Evolutionary conservation across 2,888 invertebrate species (phyloP).

Genomic region (Trichogramma dendrolimi): DNA sequence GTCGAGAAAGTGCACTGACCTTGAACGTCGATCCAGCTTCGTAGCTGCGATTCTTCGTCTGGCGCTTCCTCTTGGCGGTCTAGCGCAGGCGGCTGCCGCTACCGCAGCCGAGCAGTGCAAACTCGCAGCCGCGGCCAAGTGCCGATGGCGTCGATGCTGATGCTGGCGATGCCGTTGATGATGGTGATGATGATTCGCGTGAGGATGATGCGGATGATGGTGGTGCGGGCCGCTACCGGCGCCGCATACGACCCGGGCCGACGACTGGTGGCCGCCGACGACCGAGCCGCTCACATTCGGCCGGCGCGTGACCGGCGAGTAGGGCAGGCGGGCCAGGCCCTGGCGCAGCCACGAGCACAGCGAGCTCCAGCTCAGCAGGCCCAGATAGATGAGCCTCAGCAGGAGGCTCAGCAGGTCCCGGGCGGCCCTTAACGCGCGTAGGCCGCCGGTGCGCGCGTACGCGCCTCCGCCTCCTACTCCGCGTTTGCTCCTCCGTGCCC

Average conservation of each 20-base stretch:
- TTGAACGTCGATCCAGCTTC: slow-evolving; percentile 49
- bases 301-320: neutral
- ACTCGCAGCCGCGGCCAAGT: neutral
- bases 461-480: neutral
- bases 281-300: slow-evolving; percentile 1
- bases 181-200: neutral
- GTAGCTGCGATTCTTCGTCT: slow-evolving; percentile 34
- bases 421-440: slow-evolving; percentile 10
- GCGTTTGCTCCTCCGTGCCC: neutral
- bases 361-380: slow-evolving; percentile 15
- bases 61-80: neutral
- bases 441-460: neutral
- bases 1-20: slow-evolving; percentile 37
- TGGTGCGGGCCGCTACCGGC: neutral
- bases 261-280: neutral
- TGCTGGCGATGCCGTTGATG: neutral
- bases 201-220: neutral
- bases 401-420: slow-evolving; percentile 14
- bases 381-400: slow-evolving; percentile 1
- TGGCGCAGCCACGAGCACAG: slow-evolving; percentile 21
- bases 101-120: neutral
- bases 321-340: slow-evolving; percentile 8
- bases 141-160: neutral
- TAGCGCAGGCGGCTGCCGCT: neutral
- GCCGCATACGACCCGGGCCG: neutral